These are phyloP conservation scores for Saimiri boliviensis DNA, from an alignment of 2,113 vertebrate genomes.

Conservation along the genomic window DNA sequence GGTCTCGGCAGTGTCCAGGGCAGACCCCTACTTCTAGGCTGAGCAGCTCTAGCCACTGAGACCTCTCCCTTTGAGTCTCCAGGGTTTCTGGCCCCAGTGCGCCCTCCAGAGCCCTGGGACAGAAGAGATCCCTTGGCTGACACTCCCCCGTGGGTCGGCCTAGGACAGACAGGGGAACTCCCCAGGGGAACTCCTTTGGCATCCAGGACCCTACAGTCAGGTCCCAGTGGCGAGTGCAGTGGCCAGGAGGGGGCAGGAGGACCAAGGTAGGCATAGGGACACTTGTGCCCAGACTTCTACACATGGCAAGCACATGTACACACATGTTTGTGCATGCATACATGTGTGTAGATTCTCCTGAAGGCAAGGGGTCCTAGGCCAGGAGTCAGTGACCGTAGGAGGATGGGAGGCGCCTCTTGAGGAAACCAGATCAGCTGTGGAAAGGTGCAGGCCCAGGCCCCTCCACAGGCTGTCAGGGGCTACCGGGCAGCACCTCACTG, in stretches of 20 bases:
- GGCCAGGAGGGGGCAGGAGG: neutral
- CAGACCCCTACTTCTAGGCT: neutral
- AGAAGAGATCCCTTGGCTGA: neutral
- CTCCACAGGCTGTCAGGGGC: rapidly evolving
- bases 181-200: neutral
- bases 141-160: neutral
- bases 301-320: neutral
- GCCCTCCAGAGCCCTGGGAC: neutral
- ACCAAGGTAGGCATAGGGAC: neutral
- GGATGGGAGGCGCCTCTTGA: conserved; percentile 8
- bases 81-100: neutral
- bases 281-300: neutral
- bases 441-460: neutral
- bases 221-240: neutral
- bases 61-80: neutral
- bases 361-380: neutral
- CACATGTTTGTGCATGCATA: neutral
- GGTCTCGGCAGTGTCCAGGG: neutral
- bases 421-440: neutral
- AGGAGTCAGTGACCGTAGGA: neutral
- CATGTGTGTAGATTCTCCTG: neutral
- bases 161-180: neutral
- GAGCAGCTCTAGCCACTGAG: neutral
- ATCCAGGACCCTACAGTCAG: neutral
- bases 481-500: conserved; percentile 80